A percentile compares a stretch with the other conserved stretches of the same genome.
phyloP scores from a whole-genome alignment of 2,797 vertebrate genomes.

The Balearica regulorum region DNA sequence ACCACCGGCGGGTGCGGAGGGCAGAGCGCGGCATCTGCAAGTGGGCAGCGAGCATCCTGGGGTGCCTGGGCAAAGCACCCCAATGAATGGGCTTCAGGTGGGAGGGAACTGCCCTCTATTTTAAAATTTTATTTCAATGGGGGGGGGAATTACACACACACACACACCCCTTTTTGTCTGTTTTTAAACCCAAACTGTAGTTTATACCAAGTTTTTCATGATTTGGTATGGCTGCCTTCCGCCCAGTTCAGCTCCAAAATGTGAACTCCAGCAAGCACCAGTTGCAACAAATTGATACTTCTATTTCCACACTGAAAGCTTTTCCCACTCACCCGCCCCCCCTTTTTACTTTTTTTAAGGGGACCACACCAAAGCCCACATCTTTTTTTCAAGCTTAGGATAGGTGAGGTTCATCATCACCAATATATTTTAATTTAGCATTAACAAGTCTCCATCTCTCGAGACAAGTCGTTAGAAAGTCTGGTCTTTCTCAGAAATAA shows the following conservation, averaged over 20 bases:
- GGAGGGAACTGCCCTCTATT: background rate
- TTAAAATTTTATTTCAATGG: background rate
- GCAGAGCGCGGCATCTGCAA: background rate
- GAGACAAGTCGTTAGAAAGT: background rate
- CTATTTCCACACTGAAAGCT: background rate
- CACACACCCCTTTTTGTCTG: too few species aligned
- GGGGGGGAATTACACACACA: too few species aligned
- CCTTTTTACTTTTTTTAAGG: background rate
- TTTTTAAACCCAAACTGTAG: background rate
- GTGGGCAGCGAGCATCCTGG: background rate
- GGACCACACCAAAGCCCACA: background rate
- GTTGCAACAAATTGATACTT: background rate
- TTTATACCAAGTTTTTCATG: background rate
- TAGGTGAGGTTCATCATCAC: background rate
- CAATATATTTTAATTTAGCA: background rate
- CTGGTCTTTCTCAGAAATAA: background rate
- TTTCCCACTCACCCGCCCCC: background rate
- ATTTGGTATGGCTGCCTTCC: background rate
- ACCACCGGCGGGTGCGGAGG: fast-evolving
- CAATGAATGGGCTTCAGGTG: fast-evolving
- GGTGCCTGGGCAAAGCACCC: background rate
- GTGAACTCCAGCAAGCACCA: background rate
- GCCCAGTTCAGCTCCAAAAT: background rate
- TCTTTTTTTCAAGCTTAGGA: background rate
- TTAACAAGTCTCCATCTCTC: background rate